These are phyloP conservation scores for Podarcis muralis DNA, from an alignment of 2,113 vertebrate genomes.

Conservation along the genomic window DNA sequence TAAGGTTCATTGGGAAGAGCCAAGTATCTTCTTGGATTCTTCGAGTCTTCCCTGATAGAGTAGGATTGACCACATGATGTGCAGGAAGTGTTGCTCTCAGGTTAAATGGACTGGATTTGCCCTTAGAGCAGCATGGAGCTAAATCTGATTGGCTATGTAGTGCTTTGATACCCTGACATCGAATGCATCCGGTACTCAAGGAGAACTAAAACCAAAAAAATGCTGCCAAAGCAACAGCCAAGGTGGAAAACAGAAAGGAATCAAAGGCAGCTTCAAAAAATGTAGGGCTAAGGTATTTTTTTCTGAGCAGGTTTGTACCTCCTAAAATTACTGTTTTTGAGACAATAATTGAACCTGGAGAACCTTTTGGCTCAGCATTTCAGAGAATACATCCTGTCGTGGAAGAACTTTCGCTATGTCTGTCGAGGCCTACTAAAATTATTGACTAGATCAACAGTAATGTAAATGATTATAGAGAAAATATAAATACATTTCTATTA, in stretches of 20 bases:
- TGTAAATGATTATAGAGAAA: background rate
- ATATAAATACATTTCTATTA: background rate
- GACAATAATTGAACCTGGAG: background rate
- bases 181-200: background rate
- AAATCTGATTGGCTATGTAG: background rate
- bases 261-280: background rate
- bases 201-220: background rate
- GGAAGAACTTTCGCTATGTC: background rate
- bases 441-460: background rate
- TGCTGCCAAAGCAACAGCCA: background rate
- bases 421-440: background rate
- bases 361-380: background rate
- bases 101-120: background rate
- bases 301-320: background rate
- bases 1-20: background rate
- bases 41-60: background rate
- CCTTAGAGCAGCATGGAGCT: background rate
- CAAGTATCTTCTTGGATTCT: background rate
- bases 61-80: background rate
- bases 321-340: background rate
- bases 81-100: background rate
- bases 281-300: background rate
- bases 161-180: background rate
- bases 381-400: background rate
- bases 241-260: background rate